phyloP scores from a whole-genome alignment of 2,113 vertebrate species.

The Eira barbara region DNA sequence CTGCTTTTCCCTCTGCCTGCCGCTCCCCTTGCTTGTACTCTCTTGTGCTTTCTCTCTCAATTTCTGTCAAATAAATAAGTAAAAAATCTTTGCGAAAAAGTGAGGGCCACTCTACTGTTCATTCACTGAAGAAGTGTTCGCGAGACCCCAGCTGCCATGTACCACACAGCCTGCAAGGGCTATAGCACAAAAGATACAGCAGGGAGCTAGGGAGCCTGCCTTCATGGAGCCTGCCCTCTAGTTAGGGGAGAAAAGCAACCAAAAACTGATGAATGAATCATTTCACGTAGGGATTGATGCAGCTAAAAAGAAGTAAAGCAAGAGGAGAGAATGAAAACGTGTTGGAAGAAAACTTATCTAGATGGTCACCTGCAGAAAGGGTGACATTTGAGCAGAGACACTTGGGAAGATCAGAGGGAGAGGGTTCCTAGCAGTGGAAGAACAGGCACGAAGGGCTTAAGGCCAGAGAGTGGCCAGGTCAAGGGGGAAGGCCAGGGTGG shows the following conservation, averaged over 20 bases:
- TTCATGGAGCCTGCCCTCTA: not conserved
- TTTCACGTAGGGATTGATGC: not conserved
- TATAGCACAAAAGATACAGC: not conserved
- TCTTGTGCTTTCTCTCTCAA: not conserved
- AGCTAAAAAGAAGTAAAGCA: not conserved
- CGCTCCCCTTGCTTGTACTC: not conserved
- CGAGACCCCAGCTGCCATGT: not conserved
- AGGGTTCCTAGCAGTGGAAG: not conserved
- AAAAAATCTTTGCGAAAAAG: not conserved
- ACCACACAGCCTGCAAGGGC: not conserved
- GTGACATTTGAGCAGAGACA: not conserved
- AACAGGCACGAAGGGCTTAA: not conserved
- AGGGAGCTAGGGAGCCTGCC: not conserved
- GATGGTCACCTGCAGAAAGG: not conserved
- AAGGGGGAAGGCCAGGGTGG: no score
- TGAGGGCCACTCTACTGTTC: not conserved
- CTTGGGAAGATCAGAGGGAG: not conserved
- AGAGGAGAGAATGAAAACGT: not conserved
- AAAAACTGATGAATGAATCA: not conserved
- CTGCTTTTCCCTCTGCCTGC: no score
- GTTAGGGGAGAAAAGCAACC: not conserved
- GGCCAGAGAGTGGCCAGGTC: not conserved
- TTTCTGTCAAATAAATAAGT: not conserved
- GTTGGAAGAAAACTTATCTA: not conserved
- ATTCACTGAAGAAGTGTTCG: not conserved